These are phyloP conservation scores for Dromiciops gliroides DNA, from an alignment of 2,113 vertebrate genomes.

Conservation along the genomic window DNA sequence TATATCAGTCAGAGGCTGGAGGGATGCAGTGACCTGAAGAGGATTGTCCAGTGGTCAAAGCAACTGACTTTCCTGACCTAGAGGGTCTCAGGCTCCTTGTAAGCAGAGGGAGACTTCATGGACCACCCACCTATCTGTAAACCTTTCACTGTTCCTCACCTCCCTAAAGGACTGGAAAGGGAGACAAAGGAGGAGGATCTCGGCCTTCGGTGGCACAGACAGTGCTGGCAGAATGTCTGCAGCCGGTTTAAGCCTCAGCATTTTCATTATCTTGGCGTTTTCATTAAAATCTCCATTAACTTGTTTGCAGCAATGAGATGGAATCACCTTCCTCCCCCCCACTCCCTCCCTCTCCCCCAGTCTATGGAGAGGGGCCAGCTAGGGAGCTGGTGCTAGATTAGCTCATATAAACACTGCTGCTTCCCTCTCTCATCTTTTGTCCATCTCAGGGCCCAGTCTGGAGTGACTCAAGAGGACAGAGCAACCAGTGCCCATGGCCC, in stretches of 20 bases:
- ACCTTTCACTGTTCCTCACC: slow-evolving; percentile 27
- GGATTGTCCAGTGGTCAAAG: background rate
- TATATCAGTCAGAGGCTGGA: background rate
- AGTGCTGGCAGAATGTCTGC: slow-evolving; percentile 41
- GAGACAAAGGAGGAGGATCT: slow-evolving; percentile 45
- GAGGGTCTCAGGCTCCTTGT: slow-evolving; percentile 2
- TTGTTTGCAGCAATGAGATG: slow-evolving; percentile 62
- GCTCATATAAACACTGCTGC: background rate
- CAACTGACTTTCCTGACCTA: background rate
- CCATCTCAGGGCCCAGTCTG: background rate
- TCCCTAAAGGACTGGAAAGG: slow-evolving; percentile 1
- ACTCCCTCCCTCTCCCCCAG: slow-evolving; percentile 36
- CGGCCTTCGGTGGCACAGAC: slow-evolving; percentile 53
- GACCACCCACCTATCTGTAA: background rate
- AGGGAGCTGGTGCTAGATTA: slow-evolving; percentile 13
- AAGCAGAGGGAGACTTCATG: background rate
- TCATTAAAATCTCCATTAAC: slow-evolving; percentile 76
- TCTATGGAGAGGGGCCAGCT: slow-evolving; percentile 32
- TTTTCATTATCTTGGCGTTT: slow-evolving; percentile 72
- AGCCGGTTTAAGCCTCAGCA: slow-evolving; percentile 57
- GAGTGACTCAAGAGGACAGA: background rate
- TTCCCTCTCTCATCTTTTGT: no score
- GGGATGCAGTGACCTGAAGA: background rate
- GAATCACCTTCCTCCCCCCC: slow-evolving; percentile 30
- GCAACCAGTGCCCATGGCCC: background rate